Base-by-base conservation (phyloP, 37 sponge, comb jelly and placozoan genomes). In the Amphimedon queenslandica region DNA sequence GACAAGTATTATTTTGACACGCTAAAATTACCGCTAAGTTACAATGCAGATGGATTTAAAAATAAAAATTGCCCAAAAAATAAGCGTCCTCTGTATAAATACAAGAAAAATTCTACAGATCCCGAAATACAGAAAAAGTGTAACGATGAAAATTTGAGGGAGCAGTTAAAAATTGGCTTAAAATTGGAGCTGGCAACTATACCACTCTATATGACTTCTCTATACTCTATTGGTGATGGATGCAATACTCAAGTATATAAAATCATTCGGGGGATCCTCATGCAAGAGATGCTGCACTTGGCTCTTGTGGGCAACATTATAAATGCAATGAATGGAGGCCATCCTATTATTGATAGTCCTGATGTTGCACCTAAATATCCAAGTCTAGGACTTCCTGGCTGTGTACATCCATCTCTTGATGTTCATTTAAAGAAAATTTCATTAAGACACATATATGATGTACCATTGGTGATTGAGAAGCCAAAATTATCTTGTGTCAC, bases 231-330 rank as follows among this genome's bases (percentile, higher is more conserved):
- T 21, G 55, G 34, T 10, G 76, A 79, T 6, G 67, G 81, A 21
- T 43, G 25, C 47, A 86, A 86, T 67, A n/a, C 29, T 18, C 71
- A 80, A 36, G 63, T 74, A 4, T 72, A 71, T 58, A 30, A 66
- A 6, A 34, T 67, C 24, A 73, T 86, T 36, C 65, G 58, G 6
- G 25, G 39, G 32, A 60, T 86, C 13, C 65, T 80, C 30, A 70
- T 72, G 66, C 75, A 86, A 57, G 87, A 86, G 64, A 86, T 86
- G 81, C 57, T 73, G 31, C 87, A 86, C 63, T 55, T 86, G 69
- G 65, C 66, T 18, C 80, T 73, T 23, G 81, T 40, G n/a, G 87
- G 76, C 21, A 86, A 86, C 40, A 37, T 86, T 27, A 56, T 86
- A 18, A 86, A 65, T 41, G 81, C 87, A 13, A 55, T 78, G 1